Conservation (phyloP, 2,797 vertebrate genomes). For the Tadarida brasiliensis region DNA sequence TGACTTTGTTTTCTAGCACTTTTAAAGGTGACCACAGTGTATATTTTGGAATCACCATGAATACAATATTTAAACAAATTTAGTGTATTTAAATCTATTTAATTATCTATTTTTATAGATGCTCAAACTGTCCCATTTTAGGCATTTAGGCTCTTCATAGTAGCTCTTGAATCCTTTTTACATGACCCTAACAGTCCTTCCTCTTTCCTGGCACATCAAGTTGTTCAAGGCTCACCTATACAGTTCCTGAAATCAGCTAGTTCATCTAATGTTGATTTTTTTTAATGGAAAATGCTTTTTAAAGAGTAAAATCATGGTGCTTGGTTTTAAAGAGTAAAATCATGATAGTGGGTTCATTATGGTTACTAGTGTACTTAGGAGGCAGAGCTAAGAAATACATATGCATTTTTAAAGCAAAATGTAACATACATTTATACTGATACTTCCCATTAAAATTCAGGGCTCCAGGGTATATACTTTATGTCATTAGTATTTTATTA, state of each 20-base stretch:
- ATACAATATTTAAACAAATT: conserved; percentile 22
- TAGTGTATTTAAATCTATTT: conserved; percentile 30
- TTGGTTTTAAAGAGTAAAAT: conserved; percentile 3
- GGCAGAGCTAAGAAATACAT: background rate
- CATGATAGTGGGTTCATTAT: background rate
- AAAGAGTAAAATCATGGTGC: conserved; percentile 24
- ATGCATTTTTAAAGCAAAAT: conserved; percentile 48
- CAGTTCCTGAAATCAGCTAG: conserved; percentile 33
- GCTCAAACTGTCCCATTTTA: conserved; percentile 8
- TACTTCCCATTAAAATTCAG: conserved; percentile 47
- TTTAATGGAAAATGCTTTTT: conserved; percentile 26
- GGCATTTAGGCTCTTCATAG: background rate
- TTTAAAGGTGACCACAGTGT: conserved; percentile 16
- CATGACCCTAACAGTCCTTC: background rate
- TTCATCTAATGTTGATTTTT: conserved; percentile 37
- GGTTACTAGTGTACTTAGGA: background rate
- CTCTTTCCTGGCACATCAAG: background rate
- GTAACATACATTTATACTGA: background rate
- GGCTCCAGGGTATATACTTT: conserved; percentile 12
- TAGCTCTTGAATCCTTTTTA: conserved; percentile 8
- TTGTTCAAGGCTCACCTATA: conserved; percentile 3
- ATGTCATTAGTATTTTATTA: background rate
- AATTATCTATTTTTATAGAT: conserved; percentile 25
- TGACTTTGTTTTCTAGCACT: background rate
- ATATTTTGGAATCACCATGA: conserved; percentile 58